Evolutionary conservation across 1,140 invertebrate species (phyloP), one percentile per base, ranked within the genome.

Genomic region (Vollenhovia emeryi): DNA sequence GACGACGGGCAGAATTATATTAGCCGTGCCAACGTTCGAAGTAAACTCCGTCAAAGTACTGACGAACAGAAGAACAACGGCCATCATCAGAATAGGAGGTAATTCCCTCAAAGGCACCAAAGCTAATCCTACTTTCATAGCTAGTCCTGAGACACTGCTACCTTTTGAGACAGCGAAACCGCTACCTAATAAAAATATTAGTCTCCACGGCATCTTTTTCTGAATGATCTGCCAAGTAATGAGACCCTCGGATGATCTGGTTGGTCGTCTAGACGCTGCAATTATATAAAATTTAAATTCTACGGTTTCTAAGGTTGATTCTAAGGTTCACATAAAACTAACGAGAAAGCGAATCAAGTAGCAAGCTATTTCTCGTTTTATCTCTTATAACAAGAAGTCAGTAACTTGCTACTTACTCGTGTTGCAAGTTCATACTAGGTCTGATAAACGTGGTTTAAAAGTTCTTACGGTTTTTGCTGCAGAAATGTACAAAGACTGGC

Each of bases 101-200:
- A 97, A 90, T 0, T 94, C 93, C 18, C 95, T 92, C 0, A 97
- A 93, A 0, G 95, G 95, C 55, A 92, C 92, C 24, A 97, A 92
- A 18, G 96, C 95, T 1, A 95, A 90, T 0, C 97, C 97, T 84
- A 98, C 95, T 92, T 96, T 95, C 3, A 94, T 90, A 0, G 97
- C 97, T 89, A 98, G 96, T 2, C 97, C 96, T 1, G 97, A 98
- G n/a, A 93, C 95, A 91, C 97, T 96, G 86, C 96, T 97, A 57
- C 96, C 98, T 74, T 97, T 96, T 0, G 98, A 98, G 36, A 98
- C 93, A 0, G 98, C 97, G 93, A 98, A 98, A 0, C 98, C 98
- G 55, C 97, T 97, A 66, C 97, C 96, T 13, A 97, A 93, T 82
- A 97, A 94, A 91, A 97, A 97, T 24, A 97, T 95, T 7, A 97